These are phyloP conservation scores for Teleopsis dalmanni DNA, from an alignment of 1,140 invertebrate species.

Conservation along the genomic window DNA sequence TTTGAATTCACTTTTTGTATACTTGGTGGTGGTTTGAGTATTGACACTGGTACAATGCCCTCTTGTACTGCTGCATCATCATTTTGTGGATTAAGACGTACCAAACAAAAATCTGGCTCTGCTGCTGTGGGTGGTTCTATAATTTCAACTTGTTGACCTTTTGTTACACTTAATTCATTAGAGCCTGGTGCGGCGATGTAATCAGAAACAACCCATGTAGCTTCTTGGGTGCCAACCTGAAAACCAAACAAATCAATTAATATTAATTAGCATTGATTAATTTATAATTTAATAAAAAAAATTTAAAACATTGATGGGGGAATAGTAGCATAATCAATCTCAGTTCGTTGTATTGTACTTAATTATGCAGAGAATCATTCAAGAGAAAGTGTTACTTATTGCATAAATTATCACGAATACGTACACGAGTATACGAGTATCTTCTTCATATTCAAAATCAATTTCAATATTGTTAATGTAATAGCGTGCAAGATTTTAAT, in stretches of 20 bases:
- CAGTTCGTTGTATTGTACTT: no score
- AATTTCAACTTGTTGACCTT: slow-evolving; percentile 89
- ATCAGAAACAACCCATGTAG: slow-evolving; percentile 81
- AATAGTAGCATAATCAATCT: slow-evolving; percentile 15
- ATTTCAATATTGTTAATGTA: no score
- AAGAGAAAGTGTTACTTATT: no score
- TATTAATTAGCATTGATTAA: no score
- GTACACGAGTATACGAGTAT: no score
- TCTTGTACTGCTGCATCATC: slow-evolving; percentile 58
- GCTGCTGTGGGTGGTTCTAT: slow-evolving; percentile 57
- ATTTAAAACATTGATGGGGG: no score
- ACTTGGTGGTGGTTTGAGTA: slow-evolving; percentile 68
- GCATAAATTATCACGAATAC: no score
- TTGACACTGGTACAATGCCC: slow-evolving; percentile 73
- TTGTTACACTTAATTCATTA: slow-evolving; percentile 68
- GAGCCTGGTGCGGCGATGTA: slow-evolving; percentile 60
- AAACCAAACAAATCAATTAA: slow-evolving; percentile 33
- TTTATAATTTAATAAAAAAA: no score
- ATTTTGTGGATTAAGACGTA: slow-evolving; percentile 49
- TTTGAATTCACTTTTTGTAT: slow-evolving; percentile 40
- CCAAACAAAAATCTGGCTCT: slow-evolving; percentile 57
- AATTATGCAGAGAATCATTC: no score
- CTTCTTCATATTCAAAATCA: no score
- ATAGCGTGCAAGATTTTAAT: no score
- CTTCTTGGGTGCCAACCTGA: slow-evolving; percentile 63